These are phyloP conservation scores for Capreolus pygargus DNA, from an alignment of 2,113 vertebrate genomes.

Conservation along the genomic window DNA sequence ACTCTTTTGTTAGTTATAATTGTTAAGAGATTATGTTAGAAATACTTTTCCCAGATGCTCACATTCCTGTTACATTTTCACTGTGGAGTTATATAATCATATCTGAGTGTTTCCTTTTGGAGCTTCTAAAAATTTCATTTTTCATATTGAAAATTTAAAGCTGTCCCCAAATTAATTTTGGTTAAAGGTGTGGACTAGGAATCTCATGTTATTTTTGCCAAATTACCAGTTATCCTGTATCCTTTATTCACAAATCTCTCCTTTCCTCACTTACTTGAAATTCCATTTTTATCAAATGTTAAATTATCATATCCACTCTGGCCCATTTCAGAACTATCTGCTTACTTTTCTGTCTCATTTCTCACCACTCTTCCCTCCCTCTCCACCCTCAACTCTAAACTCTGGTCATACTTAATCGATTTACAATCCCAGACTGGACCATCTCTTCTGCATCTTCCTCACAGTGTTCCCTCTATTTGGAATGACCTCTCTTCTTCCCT, in stretches of 20 bases:
- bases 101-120: not conserved
- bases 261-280: not conserved
- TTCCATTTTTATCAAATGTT: conserved; percentile 1
- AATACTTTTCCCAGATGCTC: conserved; percentile 1
- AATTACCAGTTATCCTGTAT: not conserved
- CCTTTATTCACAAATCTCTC: not conserved
- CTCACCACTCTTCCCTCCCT: not conserved
- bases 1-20: not conserved
- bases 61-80: conserved; percentile 21
- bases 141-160: conserved; percentile 39
- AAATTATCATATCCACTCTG: not conserved
- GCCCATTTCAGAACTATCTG: not conserved
- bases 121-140: conserved; percentile 5
- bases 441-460: not conserved
- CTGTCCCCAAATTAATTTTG: conserved; percentile 21
- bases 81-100: not conserved
- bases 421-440: not conserved
- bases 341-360: not conserved
- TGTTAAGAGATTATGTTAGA: not conserved
- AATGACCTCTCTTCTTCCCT: not conserved
- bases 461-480: not conserved
- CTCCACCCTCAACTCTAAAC: not conserved
- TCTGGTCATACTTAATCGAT: not conserved
- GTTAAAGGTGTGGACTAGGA: not conserved
- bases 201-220: not conserved